Evolutionary conservation across 2,888 invertebrate species (phyloP).

Genomic region (Drosophila peninsularis): DNA sequence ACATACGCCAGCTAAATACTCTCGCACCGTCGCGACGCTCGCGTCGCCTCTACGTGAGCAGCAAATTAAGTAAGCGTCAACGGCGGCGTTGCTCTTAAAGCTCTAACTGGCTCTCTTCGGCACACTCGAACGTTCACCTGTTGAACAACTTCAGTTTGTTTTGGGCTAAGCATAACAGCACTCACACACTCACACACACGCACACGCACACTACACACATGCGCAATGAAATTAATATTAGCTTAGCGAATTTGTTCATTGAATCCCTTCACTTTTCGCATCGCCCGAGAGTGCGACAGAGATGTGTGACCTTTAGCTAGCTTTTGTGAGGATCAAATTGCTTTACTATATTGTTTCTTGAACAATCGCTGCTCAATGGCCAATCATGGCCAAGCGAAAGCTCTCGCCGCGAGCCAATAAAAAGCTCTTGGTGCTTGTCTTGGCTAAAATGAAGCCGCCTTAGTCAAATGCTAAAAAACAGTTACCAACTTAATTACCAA

Average conservation of each 20-base stretch:
- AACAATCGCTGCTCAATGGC: slow-evolving; percentile 1
- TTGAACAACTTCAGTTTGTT: slow-evolving; percentile 44
- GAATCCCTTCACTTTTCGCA: slow-evolving; percentile 73
- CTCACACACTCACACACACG: slow-evolving; percentile 17
- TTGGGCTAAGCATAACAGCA: slow-evolving; percentile 54
- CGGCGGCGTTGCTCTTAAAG: slow-evolving; percentile 42
- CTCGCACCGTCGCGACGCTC: slow-evolving; percentile 44
- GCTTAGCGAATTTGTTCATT: slow-evolving; percentile 49
- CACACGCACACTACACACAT: slow-evolving; percentile 26
- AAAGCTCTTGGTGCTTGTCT: slow-evolving; percentile 51
- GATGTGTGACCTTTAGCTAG: slow-evolving; percentile 39
- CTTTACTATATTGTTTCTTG: neutral
- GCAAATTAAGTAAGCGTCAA: slow-evolving; percentile 61
- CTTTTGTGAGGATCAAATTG: slow-evolving; percentile 43
- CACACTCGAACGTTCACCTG: slow-evolving; percentile 71
- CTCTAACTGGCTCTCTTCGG: slow-evolving; percentile 37
- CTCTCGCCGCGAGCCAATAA: slow-evolving; percentile 8
- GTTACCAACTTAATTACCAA: slow-evolving; percentile 2
- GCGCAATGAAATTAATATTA: slow-evolving; percentile 39
- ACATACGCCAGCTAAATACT: slow-evolving; percentile 26
- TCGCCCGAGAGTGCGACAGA: slow-evolving; percentile 6
- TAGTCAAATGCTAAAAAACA: neutral
- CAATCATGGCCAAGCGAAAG: slow-evolving; percentile 23
- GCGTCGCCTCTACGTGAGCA: slow-evolving; percentile 62
- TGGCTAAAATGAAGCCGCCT: slow-evolving; percentile 12